These are phyloP conservation scores for Zaprionus nigranus DNA, from an alignment of 1,140 invertebrate genomes.

Conservation along the genomic window DNA sequence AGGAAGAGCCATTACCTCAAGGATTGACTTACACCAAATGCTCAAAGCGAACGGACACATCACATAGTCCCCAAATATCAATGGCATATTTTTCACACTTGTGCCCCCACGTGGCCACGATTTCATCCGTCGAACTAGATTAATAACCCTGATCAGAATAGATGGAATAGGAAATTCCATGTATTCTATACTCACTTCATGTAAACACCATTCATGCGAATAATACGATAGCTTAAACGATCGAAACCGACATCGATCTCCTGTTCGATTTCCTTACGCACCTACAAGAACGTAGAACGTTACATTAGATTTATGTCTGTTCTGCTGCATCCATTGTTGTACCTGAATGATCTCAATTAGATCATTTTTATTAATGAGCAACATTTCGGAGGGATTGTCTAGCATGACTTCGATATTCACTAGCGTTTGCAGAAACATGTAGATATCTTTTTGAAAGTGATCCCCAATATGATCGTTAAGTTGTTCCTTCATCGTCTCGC, in stretches of 20 bases:
- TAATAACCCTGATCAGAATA: neutral
- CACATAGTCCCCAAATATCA: conserved; percentile 68
- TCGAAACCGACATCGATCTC: conserved; percentile 59
- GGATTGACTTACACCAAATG: conserved; percentile 59
- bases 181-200: conserved; percentile 60
- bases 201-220: conserved; percentile 63
- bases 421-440: conserved; percentile 43
- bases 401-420: conserved; percentile 57
- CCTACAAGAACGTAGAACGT: neutral
- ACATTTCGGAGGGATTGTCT: conserved; percentile 57
- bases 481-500: conserved; percentile 3
- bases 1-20: neutral
- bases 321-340: neutral
- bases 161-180: neutral
- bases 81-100: conserved; percentile 44
- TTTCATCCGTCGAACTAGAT: conserved; percentile 50
- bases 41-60: conserved; percentile 65
- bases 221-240: conserved; percentile 70
- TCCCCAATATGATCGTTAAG: conserved; percentile 41
- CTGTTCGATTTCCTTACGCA: conserved; percentile 30
- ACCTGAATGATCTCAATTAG: conserved; percentile 44
- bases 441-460: conserved; percentile 45
- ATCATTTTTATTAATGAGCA: conserved; percentile 3
- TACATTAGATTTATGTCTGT: neutral
- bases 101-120: conserved; percentile 50